Percentiles rank a stretch among this genome's conserved stretches.
Evolutionary conservation across 2,113 vertebrate species (phyloP).

Genomic region (Saguinus imperator): DNA sequence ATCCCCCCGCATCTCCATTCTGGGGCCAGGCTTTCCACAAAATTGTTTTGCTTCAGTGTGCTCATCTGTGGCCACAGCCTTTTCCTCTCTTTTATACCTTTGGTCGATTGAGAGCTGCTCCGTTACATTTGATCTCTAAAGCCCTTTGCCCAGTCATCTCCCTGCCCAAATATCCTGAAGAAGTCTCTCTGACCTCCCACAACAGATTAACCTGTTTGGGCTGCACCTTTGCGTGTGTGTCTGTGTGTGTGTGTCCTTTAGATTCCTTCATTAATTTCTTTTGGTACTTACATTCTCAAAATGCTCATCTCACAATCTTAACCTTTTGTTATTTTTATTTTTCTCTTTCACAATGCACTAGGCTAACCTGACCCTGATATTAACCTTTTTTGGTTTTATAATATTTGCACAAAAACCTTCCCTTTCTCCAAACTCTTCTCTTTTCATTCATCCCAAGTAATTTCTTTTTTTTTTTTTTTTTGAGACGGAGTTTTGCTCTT

Average conservation of each 20-base stretch:
- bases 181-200: background rate
- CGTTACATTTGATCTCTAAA: background rate
- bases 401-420: background rate
- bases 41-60: background rate
- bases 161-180: background rate
- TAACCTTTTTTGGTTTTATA: constrained; percentile 4
- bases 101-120: background rate
- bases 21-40: background rate
- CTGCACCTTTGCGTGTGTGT: background rate
- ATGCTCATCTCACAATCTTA: background rate
- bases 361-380: background rate
- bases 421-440: background rate
- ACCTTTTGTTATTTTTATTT: background rate
- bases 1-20: accelerated
- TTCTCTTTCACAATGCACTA: background rate
- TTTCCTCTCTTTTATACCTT: background rate
- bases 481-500: too few species aligned
- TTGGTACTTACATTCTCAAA: background rate
- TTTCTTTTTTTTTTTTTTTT: too few species aligned
- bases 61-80: too few species aligned
- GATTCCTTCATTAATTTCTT: background rate
- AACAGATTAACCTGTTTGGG: background rate
- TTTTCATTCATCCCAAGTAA: background rate
- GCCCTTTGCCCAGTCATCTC: background rate
- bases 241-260: background rate